Conservation (phyloP, 2,888 invertebrate species). For the Heliconius cydno region DNA sequence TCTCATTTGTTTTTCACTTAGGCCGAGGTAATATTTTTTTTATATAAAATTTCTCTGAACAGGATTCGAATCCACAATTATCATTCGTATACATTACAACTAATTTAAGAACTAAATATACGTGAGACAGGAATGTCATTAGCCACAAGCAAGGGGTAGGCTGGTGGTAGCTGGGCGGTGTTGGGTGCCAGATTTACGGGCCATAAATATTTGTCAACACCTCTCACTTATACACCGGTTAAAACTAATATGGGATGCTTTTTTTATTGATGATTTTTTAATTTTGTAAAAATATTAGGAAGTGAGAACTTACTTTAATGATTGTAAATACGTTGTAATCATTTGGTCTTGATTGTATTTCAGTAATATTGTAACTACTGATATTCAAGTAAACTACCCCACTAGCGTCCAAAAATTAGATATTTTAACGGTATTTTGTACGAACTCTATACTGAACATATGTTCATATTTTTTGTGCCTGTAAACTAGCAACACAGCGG, state of each 20-base stretch:
- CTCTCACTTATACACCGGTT: background rate
- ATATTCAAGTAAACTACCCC: too few species aligned
- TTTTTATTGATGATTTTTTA: background rate
- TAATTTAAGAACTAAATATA: background rate
- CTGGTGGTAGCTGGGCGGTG: background rate
- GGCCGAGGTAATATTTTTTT: too few species aligned
- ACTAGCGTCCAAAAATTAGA: background rate
- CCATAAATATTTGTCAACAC: conserved; percentile 27
- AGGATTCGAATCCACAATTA: background rate
- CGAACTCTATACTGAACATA: background rate
- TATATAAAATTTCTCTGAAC: background rate
- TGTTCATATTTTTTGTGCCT: conserved; percentile 15
- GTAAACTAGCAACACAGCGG: background rate
- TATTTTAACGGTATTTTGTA: background rate
- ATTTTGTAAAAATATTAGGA: background rate
- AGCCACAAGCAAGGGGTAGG: conserved; percentile 14
- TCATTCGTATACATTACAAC: background rate
- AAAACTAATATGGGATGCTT: conserved; percentile 4
- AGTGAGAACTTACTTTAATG: background rate
- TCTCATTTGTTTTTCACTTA: too few species aligned
- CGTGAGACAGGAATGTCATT: conserved; percentile 20
- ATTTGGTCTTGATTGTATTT: too few species aligned
- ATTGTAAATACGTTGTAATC: too few species aligned
- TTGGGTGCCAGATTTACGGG: conserved; percentile 14
- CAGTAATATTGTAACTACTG: too few species aligned